phyloP scores from a whole-genome alignment of 2,113 vertebrate species.

The Pelvicachromis taeniatus region DNA sequence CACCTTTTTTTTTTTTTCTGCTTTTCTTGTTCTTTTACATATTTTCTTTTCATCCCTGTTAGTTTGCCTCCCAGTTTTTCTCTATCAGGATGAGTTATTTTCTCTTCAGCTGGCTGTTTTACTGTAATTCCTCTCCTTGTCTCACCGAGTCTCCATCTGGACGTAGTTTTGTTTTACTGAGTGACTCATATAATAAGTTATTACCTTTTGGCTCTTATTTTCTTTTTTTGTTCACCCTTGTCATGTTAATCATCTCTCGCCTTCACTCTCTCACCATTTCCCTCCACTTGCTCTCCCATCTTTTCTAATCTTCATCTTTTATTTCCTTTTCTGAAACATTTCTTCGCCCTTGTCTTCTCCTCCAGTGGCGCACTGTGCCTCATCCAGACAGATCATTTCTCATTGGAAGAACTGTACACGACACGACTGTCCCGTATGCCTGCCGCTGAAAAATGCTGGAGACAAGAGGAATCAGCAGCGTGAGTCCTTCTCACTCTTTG shows the following conservation, averaged over 20 bases:
- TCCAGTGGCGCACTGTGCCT: slow-evolving; percentile 95
- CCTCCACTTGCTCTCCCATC: neutral
- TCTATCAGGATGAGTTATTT: neutral
- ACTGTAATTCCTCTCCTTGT: neutral
- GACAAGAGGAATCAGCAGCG: slow-evolving; percentile 97
- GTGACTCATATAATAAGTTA: slow-evolving; percentile 60
- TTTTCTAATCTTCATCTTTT: neutral
- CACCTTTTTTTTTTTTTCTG: neutral
- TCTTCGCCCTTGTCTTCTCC: neutral
- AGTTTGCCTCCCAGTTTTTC: neutral
- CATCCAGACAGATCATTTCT: slow-evolving; percentile 99
- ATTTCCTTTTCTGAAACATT: neutral
- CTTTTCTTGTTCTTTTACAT: neutral
- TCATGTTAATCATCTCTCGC: slow-evolving; percentile 77
- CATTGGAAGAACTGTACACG: slow-evolving; percentile 99
- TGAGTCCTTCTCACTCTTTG: slow-evolving; percentile 68
- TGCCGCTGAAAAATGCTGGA: slow-evolving; percentile 95
- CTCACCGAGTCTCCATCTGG: slow-evolving; percentile 73
- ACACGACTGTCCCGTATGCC: slow-evolving; percentile 96
- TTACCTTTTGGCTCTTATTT: neutral
- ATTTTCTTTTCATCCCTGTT: neutral
- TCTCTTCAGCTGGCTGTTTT: neutral
- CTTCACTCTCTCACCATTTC: slow-evolving; percentile 53
- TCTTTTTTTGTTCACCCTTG: slow-evolving; percentile 58
- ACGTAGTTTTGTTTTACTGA: slow-evolving; percentile 45